Percentiles rank a stretch among this genome's conserved stretches.
Conservation (phyloP, 2,113 vertebrate genomes). For the Gambusia holbrooki region DNA sequence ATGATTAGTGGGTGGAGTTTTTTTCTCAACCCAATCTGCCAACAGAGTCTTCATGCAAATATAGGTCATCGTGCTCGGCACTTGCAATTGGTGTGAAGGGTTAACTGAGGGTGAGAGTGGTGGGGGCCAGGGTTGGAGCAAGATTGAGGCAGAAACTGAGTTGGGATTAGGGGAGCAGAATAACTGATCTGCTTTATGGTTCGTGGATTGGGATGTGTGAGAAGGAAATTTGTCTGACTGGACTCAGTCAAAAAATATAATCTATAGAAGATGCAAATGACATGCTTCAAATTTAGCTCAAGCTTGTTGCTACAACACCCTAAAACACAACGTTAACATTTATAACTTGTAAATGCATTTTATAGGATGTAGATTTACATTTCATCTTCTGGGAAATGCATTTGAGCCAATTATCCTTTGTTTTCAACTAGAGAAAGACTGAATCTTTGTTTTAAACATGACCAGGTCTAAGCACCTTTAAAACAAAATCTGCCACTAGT, state of each 20-base stretch:
- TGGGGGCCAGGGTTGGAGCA: neutral
- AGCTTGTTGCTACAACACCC: neutral
- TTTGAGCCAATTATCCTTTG: too few species aligned
- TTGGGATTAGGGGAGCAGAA: neutral
- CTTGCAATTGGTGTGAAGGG: conserved; percentile 50
- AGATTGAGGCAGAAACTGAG: conserved; percentile 12
- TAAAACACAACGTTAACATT: neutral
- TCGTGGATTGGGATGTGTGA: neutral
- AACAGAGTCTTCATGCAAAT: conserved; percentile 64
- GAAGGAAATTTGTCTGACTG: neutral
- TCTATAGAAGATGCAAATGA: neutral
- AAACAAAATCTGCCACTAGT: too few species aligned
- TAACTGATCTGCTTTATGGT: neutral
- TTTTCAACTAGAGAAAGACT: too few species aligned
- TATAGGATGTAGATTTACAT: neutral
- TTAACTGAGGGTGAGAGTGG: neutral
- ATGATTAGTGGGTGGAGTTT: conserved; percentile 30
- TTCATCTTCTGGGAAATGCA: too few species aligned
- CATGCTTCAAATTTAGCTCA: too few species aligned
- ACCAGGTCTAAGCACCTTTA: too few species aligned
- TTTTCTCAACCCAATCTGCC: conserved; percentile 55
- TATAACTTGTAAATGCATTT: neutral
- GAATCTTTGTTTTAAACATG: neutral
- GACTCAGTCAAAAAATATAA: neutral
- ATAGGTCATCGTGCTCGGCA: conserved; percentile 70